Base-by-base conservation (phyloP, 2,113 vertebrate genomes). In the Phoenicopterus ruber region DNA sequence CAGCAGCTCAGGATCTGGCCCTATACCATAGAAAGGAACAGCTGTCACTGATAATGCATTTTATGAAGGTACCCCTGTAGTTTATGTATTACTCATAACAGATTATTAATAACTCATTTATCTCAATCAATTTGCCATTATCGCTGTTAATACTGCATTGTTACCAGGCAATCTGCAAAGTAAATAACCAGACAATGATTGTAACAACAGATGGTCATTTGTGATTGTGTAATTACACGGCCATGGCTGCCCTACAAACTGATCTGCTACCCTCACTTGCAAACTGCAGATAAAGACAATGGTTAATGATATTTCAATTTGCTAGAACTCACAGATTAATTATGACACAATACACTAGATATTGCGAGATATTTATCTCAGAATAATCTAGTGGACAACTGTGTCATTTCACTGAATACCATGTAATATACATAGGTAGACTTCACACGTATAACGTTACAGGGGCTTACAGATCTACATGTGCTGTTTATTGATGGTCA, bases 111-210 rank as follows among this genome's bases (percentile, higher is more conserved):
- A 96, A 92, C 65, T 90, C 72, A 96, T 94, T 96, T 83, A 93
- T 88, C 79, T 93, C 93, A 92, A 97, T 93, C 73, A 87, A 46
- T 96, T 96, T 95, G 96, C 94, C 86, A 96, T 97, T 96, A 94
- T 65, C 3, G 5, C 34, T 84, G 62, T 63, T 96, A 95, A 97
- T 82, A 74, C 25, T 74, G 69, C 29, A 15, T 76, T 92, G 70
- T 94, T 95, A 86, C 74, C n/a, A 74, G 49, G 49, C 67, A 90
- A 86, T 90, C 82, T 94, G 79, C 79, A 90, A 95, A 91, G 82
- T 70, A 97, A 97, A 88, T 93, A 91, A 76, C 32, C 80, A 89
- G 80, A 88, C 47, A 67, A 83, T 7, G 36, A 91, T 38, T 71
- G 50, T 50, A 93, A 84, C 84, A 96, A 94, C 93, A 97, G 94